These are phyloP conservation scores for Chrysopa pallens DNA, from an alignment of 1,140 invertebrate genomes.

Conservation along the genomic window DNA sequence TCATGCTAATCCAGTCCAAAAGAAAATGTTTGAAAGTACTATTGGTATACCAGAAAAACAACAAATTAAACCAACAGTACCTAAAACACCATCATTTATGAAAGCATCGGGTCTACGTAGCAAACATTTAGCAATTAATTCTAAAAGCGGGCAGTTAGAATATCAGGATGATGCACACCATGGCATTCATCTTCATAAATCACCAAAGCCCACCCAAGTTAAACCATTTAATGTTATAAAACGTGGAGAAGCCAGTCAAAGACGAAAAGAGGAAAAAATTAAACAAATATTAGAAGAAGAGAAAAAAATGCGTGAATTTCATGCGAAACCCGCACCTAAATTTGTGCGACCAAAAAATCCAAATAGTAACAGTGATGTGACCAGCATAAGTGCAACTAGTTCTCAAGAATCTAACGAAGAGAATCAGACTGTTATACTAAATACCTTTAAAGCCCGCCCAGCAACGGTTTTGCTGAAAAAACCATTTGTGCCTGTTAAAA, in stretches of 20 bases:
- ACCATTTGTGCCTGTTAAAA: slow-evolving; percentile 27
- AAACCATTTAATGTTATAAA: slow-evolving; percentile 33
- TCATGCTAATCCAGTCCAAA: slow-evolving; percentile 13
- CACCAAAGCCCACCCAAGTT: slow-evolving; percentile 12
- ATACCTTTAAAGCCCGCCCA: slow-evolving; percentile 26
- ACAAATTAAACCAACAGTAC: slow-evolving; percentile 2
- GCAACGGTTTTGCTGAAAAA: slow-evolving; percentile 25
- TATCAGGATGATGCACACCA: too few relatives aligned
- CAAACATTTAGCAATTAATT: too few relatives aligned
- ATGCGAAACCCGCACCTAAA: slow-evolving; percentile 22
- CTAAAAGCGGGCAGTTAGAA: too few relatives aligned
- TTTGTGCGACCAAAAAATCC: slow-evolving; percentile 6
- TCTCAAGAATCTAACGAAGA: slow-evolving; percentile 2
- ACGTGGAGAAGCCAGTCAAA: slow-evolving; percentile 21
- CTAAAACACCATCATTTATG: slow-evolving; percentile 7
- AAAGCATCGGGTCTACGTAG: background rate
- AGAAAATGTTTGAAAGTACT: slow-evolving; percentile 6
- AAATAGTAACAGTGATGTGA: background rate
- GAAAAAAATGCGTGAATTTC: slow-evolving; percentile 21
- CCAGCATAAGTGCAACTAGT: background rate
- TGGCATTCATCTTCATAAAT: background rate
- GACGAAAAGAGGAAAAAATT: slow-evolving; percentile 27
- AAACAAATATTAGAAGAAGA: slow-evolving; percentile 24
- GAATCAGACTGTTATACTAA: slow-evolving; percentile 12
- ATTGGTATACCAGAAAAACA: slow-evolving; percentile 1